A percentile compares a stretch with the other conserved stretches of the same genome.
Evolutionary conservation across 2,888 invertebrate species (phyloP).

Genomic region (Rhagonycha fulva): DNA sequence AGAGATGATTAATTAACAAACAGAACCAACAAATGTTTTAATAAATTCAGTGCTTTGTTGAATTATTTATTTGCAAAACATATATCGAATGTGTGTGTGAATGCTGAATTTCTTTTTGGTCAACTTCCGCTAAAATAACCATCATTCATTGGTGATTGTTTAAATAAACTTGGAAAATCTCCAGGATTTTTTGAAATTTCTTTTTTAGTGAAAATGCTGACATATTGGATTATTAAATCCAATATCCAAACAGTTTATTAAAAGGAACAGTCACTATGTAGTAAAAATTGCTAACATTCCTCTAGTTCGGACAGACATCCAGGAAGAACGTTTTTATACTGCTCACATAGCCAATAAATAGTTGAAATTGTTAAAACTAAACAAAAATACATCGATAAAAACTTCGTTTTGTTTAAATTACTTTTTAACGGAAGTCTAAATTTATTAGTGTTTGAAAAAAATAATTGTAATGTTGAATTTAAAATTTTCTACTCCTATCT

Average conservation of each 20-base stretch:
- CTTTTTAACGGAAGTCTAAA: too few species aligned
- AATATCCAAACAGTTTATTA: background rate
- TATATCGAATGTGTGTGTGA: background rate
- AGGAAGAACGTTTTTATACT: background rate
- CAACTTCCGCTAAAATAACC: too few species aligned
- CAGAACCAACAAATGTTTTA: background rate
- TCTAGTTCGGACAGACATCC: background rate
- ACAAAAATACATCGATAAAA: background rate
- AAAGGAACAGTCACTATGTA: background rate
- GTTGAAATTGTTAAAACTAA: background rate
- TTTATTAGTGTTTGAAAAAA: too few species aligned
- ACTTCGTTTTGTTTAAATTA: too few species aligned
- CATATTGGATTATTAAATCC: background rate
- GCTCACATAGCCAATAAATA: background rate
- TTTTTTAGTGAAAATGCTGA: background rate
- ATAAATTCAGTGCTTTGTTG: background rate
- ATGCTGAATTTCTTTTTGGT: background rate
- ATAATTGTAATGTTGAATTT: too few species aligned
- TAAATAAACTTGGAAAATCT: too few species aligned
- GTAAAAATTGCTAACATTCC: background rate
- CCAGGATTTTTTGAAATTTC: too few species aligned
- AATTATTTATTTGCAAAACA: background rate
- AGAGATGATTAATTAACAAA: background rate
- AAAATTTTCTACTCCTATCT: too few species aligned
- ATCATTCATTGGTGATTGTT: background rate